These are phyloP conservation scores for Hydrophis major DNA, from an alignment of 2,797 vertebrate species.

Conservation along the genomic window DNA sequence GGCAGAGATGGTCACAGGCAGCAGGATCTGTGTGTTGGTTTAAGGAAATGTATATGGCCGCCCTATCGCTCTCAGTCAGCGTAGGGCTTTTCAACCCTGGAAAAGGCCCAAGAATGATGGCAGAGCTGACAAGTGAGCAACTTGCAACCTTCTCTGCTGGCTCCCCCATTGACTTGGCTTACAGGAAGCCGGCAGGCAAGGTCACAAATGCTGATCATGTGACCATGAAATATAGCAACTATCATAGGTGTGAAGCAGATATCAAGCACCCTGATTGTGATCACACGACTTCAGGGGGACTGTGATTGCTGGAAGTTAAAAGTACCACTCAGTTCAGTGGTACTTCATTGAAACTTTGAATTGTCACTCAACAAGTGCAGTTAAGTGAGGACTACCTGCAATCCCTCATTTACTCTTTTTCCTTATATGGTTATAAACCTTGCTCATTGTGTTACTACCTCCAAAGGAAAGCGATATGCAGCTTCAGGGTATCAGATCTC, in stretches of 20 bases:
- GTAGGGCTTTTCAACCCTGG: no score
- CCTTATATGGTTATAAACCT: not conserved
- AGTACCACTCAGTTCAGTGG: not conserved
- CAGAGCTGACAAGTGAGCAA: not conserved
- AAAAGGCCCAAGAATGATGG: not conserved
- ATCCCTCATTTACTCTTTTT: not conserved
- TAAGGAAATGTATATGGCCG: not conserved
- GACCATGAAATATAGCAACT: not conserved
- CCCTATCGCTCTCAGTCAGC: no score
- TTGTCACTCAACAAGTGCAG: not conserved
- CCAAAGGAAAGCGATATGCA: not conserved
- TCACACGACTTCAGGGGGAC: not conserved
- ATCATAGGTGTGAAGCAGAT: no score
- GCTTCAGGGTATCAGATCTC: not conserved
- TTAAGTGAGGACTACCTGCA: no score
- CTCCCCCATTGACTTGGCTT: not conserved
- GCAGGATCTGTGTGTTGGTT: not conserved
- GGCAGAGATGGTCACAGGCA: not conserved
- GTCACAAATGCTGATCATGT: not conserved
- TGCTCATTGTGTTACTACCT: not conserved
- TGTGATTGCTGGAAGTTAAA: not conserved
- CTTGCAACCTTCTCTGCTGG: not conserved
- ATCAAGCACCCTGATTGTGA: no score
- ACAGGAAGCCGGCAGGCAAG: not conserved
- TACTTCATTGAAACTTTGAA: not conserved